phyloP scores from a whole-genome alignment of 1,140 invertebrate genomes.

The Carposina sasakii region DNA sequence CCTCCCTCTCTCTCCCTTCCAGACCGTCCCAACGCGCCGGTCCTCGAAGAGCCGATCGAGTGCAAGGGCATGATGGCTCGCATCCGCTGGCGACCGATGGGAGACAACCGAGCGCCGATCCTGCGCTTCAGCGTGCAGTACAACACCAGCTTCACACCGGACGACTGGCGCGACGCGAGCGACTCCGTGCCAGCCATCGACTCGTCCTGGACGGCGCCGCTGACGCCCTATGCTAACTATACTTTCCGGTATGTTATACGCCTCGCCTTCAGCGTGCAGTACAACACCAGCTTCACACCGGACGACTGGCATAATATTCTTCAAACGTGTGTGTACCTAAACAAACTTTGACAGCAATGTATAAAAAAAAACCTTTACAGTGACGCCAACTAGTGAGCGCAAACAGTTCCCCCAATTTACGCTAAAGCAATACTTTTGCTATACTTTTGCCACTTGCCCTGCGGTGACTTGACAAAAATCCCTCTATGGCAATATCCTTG shows the following conservation, averaged over 20 bases:
- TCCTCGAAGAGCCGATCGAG: constrained; percentile 75
- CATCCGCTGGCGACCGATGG: constrained; percentile 88
- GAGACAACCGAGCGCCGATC: constrained; percentile 96
- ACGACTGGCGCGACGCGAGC: constrained; percentile 88
- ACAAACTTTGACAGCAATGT: too few relatives aligned
- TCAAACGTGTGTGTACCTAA: too few relatives aligned
- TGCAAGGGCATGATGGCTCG: constrained; percentile 83
- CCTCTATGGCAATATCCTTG: not conserved
- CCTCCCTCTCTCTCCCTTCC: constrained; percentile 18
- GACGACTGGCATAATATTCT: too few relatives aligned
- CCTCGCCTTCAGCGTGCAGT: constrained; percentile 92
- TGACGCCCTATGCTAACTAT: constrained; percentile 96
- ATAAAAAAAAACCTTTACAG: too few relatives aligned
- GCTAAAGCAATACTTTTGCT: too few relatives aligned
- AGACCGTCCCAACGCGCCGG: constrained; percentile 95
- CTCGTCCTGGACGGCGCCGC: constrained; percentile 80
- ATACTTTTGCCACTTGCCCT: too few relatives aligned
- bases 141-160: constrained; percentile 95
- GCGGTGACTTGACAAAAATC: too few relatives aligned
- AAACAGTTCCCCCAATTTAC: too few relatives aligned
- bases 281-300: constrained; percentile 95
- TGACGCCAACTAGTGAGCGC: too few relatives aligned
- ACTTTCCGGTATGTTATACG: constrained; percentile 91
- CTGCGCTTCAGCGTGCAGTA: constrained; percentile 93
- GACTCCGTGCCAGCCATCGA: constrained; percentile 87